phyloP scores from a whole-genome alignment of 2,113 vertebrate species.

The Eptesicus fuscus region DNA sequence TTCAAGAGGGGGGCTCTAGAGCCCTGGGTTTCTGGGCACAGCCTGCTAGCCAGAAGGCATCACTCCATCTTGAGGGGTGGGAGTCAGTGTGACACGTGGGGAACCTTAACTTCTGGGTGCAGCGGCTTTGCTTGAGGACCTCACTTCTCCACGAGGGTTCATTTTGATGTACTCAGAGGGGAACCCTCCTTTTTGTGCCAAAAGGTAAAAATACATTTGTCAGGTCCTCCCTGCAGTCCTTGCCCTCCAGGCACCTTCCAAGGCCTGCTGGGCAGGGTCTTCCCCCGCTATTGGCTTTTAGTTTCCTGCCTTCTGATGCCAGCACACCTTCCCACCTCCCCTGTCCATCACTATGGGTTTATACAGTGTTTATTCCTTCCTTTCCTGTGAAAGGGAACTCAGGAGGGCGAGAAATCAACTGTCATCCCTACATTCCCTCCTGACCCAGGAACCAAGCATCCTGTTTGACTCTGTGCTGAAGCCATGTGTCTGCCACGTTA shows the following conservation, averaged over 20 bases:
- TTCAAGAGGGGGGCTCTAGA: not conserved
- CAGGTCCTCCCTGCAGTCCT: not conserved
- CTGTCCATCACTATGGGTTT: not conserved
- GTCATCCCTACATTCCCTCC: not conserved
- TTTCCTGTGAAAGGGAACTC: not conserved
- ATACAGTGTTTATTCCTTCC: not conserved
- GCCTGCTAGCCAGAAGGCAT: not conserved
- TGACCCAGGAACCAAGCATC: not conserved
- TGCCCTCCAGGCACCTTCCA: not conserved
- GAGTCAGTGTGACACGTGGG: not conserved
- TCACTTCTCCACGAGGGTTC: not conserved
- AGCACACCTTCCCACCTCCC: not conserved
- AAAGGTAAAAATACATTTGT: not conserved
- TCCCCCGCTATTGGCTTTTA: not conserved
- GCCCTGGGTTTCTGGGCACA: not conserved
- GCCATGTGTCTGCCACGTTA: not conserved
- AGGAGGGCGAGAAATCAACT: not conserved
- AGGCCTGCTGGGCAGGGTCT: not conserved
- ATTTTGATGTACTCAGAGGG: not conserved
- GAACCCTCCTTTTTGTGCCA: not conserved
- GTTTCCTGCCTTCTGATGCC: not conserved
- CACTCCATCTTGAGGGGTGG: not conserved
- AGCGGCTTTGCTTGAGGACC: not conserved
- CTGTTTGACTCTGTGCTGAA: not conserved
- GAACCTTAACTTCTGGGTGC: not conserved